phyloP scores from a whole-genome alignment of 2,113 vertebrate species.

The Thunnus maccoyii region DNA sequence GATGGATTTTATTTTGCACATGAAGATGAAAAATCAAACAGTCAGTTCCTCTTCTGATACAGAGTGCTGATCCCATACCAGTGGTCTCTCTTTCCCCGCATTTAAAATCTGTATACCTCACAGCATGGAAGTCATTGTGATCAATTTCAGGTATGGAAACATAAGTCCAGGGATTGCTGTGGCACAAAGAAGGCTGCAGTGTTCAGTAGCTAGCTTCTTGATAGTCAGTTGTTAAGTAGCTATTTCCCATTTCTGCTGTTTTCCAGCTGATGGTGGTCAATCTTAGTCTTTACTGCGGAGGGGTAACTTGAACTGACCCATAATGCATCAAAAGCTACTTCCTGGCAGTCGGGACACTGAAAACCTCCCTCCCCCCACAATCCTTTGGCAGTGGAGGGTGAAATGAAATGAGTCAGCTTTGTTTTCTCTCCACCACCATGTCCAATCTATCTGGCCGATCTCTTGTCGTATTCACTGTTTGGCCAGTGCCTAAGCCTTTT shows the following conservation, averaged over 20 bases:
- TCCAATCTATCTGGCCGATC: conserved; percentile 55
- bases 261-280: neutral
- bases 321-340: conserved; percentile 34
- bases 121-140: too few relatives aligned
- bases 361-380: conserved; percentile 32
- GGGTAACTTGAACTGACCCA: conserved; percentile 35
- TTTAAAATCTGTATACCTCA: neutral
- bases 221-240: neutral
- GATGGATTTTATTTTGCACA: neutral
- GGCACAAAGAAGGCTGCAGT: too few relatives aligned
- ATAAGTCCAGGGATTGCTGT: too few relatives aligned
- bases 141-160: too few relatives aligned
- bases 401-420: conserved; percentile 69
- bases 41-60: too few relatives aligned
- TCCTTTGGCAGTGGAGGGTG: conserved; percentile 37
- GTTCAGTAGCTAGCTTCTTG: neutral
- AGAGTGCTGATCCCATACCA: neutral
- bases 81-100: too few relatives aligned
- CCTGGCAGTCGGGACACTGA: conserved; percentile 29
- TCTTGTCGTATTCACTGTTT: conserved; percentile 61
- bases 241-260: neutral
- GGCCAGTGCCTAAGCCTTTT: conserved; percentile 62
- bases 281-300: neutral
- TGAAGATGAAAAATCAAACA: too few relatives aligned
- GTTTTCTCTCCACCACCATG: conserved; percentile 50